Percentiles rank a stretch among this genome's conserved stretches.
Conservation (phyloP, 1,140 invertebrate species). For the Solenopsis fugax region DNA sequence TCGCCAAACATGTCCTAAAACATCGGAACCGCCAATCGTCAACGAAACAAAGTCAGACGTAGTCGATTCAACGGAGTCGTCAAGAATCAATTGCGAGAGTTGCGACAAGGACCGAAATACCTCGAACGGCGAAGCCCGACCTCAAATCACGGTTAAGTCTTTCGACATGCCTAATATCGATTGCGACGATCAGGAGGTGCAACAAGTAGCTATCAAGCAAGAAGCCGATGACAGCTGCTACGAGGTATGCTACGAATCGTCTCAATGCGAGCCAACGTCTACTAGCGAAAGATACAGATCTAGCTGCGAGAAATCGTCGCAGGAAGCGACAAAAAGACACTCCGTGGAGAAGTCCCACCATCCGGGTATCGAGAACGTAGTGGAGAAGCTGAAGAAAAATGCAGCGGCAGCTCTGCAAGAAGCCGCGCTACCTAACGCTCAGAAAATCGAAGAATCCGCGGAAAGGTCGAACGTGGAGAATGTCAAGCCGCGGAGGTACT, state of each 20-base stretch:
- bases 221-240: slow-evolving; percentile 68
- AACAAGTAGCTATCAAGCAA: slow-evolving; percentile 70
- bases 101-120: slow-evolving; percentile 46
- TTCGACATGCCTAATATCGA: slow-evolving; percentile 85
- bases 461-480: slow-evolving; percentile 29
- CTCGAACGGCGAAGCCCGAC: background rate
- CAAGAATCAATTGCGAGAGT: slow-evolving; percentile 45
- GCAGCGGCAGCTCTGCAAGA: slow-evolving; percentile 80
- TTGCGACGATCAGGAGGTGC: slow-evolving; percentile 78
- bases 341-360: slow-evolving; percentile 77
- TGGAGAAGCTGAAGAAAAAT: slow-evolving; percentile 84
- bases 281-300: slow-evolving; percentile 59
- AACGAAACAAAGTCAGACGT: background rate
- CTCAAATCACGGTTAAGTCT: slow-evolving; percentile 77
- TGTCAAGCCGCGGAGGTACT: slow-evolving; percentile 10
- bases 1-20: slow-evolving; percentile 22
- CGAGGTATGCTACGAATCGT: slow-evolving; percentile 39
- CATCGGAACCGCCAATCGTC: background rate
- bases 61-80: background rate
- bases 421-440: background rate
- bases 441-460: slow-evolving; percentile 42
- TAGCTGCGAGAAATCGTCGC: slow-evolving; percentile 36
- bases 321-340: slow-evolving; percentile 64
- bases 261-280: slow-evolving; percentile 56
- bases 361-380: slow-evolving; percentile 84